Evolutionary conservation across 2,888 invertebrate species (phyloP).

Genomic region (Bibio marci): DNA sequence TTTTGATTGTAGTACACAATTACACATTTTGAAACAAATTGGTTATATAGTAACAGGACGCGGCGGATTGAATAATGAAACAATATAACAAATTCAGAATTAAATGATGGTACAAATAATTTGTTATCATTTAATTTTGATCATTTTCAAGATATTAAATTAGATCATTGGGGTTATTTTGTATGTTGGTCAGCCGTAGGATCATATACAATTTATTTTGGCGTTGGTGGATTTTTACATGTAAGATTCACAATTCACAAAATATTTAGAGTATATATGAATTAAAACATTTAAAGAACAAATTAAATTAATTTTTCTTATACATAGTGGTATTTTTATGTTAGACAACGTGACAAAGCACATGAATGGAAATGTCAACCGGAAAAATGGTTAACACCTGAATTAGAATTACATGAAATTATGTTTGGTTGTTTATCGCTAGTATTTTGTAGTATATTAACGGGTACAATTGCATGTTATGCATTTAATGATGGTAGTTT

Average conservation of each 20-base stretch:
- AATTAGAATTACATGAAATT: constrained; percentile 51
- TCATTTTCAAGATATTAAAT: constrained; percentile 38
- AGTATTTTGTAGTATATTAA: constrained; percentile 34
- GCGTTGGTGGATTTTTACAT: constrained; percentile 48
- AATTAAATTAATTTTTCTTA: neutral
- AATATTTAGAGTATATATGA: no score
- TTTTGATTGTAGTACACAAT: constrained; percentile 42
- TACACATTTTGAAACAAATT: constrained; percentile 40
- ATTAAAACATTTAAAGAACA: no score
- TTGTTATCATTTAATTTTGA: no score
- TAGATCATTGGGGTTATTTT: constrained; percentile 33
- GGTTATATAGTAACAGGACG: constrained; percentile 11
- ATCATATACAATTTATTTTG: constrained; percentile 42
- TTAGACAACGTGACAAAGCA: constrained; percentile 38
- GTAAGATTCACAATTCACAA: constrained; percentile 28
- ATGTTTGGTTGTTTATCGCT: constrained; percentile 41
- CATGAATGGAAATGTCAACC: constrained; percentile 62
- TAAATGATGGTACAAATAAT: no score
- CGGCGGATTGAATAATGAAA: constrained; percentile 4
- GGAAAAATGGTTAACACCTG: constrained; percentile 44
- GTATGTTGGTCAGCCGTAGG: constrained; percentile 34
- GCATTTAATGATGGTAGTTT: constrained; percentile 48
- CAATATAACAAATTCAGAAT: no score
- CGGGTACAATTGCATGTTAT: constrained; percentile 45
- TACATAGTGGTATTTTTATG: constrained; percentile 52